Evolutionary conservation across 2,113 vertebrate species (phyloP), one percentile per base, ranked within the genome.

Genomic region (Phalacrocorax pelagicus): DNA sequence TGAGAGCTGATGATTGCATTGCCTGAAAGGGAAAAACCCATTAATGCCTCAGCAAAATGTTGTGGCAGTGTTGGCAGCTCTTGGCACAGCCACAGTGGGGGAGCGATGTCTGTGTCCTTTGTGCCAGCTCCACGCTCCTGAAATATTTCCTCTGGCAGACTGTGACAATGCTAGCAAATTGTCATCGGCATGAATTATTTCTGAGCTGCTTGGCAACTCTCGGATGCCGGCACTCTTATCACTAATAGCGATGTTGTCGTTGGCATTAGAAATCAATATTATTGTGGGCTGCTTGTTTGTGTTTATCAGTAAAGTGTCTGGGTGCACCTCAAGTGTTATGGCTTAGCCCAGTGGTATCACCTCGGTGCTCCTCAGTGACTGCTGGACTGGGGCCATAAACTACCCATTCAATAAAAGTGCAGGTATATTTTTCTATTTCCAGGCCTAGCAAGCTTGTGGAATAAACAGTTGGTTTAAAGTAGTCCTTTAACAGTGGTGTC

Each of bases 31-130:
- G 5, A 65, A 88, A 36, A 82, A 52, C 7, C 4, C 0, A 2
- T 59, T 75, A 86, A 87, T 61, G 46, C 36, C 36, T 55, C 54
- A 46, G 18, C 3, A 4, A 90, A 88, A 52, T 1, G 5, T 24
- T 67, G 23, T 1, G 3, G 34, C 13, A 38, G 23, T 44, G 23
- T 72, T 80, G 58, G 62, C 66, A 82, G 66, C n/a, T 72, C 11
- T 71, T 85, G 52, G 26, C 8, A 4, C 14, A 79, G 47, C 18
- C 15, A 24, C 16, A 0, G 0, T 44, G 5, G 30, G 23, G 40
- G 14, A 83, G 8, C 1, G 3, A 40, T 34, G 16, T 42, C 36
- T 34, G 40, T 0, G 0, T 55, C 11, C 26, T 12, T 30, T n/a
- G 8, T 61, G 34, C 61, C 51, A 81, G 49, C 30, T 80, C 30